Evolutionary conservation across 2,888 invertebrate genomes (phyloP).

Genomic region (Melinaea marsaeus): DNA sequence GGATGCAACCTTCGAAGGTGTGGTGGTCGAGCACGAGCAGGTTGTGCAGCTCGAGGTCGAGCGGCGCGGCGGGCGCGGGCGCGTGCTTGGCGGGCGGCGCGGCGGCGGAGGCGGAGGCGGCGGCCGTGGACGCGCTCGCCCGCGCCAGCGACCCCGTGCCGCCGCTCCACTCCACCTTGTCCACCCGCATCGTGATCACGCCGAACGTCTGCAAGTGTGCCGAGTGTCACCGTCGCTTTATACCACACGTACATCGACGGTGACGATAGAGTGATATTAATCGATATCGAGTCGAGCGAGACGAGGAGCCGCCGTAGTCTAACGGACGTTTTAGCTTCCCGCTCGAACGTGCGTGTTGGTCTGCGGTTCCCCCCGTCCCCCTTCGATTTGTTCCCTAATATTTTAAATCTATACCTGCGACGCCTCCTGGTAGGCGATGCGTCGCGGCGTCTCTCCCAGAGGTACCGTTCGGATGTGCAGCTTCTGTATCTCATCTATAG

Average conservation of each 20-base stretch:
- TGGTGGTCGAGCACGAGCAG: conserved; percentile 96
- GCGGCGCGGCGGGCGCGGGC: conserved; percentile 80
- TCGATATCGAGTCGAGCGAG: too few species aligned
- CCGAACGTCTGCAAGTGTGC: conserved; percentile 86
- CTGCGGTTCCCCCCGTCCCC: too few species aligned
- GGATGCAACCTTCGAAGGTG: conserved; percentile 87
- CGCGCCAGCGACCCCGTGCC: conserved; percentile 50
- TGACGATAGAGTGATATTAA: too few species aligned
- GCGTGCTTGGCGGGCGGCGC: conserved; percentile 69
- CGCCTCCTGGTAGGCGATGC: conserved; percentile 96
- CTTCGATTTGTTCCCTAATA: too few species aligned
- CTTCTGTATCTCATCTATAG: conserved; percentile 99
- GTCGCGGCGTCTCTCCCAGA: conserved; percentile 93
- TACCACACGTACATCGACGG: too few species aligned
- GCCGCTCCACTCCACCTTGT: conserved; percentile 85
- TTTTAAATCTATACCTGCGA: conserved; percentile 78
- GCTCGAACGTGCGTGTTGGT: too few species aligned
- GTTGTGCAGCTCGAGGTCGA: conserved; percentile 92
- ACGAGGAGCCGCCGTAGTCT: too few species aligned
- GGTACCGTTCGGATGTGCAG: conserved; percentile 97
- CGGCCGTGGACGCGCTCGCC: conserved; percentile 52
- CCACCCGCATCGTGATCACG: conserved; percentile 92
- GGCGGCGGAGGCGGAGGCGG: conserved; percentile 58
- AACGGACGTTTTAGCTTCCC: too few species aligned
- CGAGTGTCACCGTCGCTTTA: too few species aligned